Base-by-base conservation (phyloP, 2,888 invertebrate species). In the Nebria salina region DNA sequence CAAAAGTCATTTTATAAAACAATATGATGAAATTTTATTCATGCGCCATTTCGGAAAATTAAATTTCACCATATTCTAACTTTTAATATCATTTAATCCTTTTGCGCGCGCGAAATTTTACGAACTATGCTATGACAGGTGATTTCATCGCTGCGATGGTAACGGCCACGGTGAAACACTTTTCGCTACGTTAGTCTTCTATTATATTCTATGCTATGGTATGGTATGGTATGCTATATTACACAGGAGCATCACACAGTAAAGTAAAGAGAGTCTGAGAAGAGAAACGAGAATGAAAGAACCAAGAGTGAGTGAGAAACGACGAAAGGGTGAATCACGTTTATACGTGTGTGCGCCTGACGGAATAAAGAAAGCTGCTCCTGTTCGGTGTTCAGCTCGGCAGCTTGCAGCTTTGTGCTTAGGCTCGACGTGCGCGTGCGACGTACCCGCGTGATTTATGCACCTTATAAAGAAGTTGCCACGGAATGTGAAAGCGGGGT, bases 391-490 rank as follows among this genome's bases (percentile, higher is more conserved):
- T 13, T 54, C 54, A 13, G 54, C 54, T 54, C 8, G 8, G 11
- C 70, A 70, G 70, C 54, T 8, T 26, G 70, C 70, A 15, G 70
- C 26, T 13, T 70, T 25, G 70, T 34, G 70, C 70, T 26, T 34
- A 70, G 25, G 26, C 26, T 25, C 25, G 34, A 70, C 70, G 34
- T 70, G 54, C 54, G 54, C 54, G 54, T 70, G 70, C 64, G 76
- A 65, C 77, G 68, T 83, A 82, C 84, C 83, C 84, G 82, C 84
- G 86, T 88, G 88, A 89, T 89, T 89, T 88, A 88, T 88, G 85
- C 86, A 86, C 86, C 87, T 88, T 86, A 87, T 87, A 88, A 88
- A 88, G 87, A 87, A 88, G 87, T 87, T 87, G 86, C 85, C 86
- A 83, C 85, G 86, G 86, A 87, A 88, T 87, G 87, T 84, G 86